phyloP scores from a whole-genome alignment of 2,888 invertebrate species.

The Machimus rusticus region DNA sequence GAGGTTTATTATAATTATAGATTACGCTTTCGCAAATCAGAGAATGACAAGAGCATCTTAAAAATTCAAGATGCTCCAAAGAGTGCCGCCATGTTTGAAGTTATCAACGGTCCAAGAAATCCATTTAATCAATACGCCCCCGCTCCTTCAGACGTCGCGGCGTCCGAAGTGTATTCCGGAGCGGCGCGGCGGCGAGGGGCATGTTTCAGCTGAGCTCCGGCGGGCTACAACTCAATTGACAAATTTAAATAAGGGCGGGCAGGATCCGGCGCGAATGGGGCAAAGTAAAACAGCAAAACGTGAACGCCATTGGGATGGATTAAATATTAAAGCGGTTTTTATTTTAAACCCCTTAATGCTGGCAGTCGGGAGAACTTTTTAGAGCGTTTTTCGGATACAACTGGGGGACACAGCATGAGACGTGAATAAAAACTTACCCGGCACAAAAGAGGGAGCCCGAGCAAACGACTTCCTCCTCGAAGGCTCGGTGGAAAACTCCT shows the following conservation, averaged over 20 bases:
- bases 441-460: not conserved
- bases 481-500: not conserved
- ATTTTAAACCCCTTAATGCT: slow-evolving; percentile 51
- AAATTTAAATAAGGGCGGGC: slow-evolving; percentile 24
- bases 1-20: not conserved
- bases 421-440: slow-evolving; percentile 9
- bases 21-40: not conserved
- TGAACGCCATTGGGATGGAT: slow-evolving; percentile 45
- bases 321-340: slow-evolving; percentile 53
- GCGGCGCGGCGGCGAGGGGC: not conserved
- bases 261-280: not conserved
- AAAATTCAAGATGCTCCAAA: not conserved
- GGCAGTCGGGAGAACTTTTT: slow-evolving; percentile 44
- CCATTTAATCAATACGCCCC: not conserved
- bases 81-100: not conserved
- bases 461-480: slow-evolving; percentile 12
- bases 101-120: not conserved
- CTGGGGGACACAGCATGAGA: not conserved
- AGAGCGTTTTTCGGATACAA: not conserved
- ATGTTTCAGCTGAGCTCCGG: not conserved
- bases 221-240: slow-evolving; percentile 22
- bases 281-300: slow-evolving; percentile 32
- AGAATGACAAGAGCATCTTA: not conserved
- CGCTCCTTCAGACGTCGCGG: not conserved
- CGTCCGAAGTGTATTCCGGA: not conserved